Conservation (phyloP, 2,797 vertebrate species). For the Lagorchestes hirsutus region DNA sequence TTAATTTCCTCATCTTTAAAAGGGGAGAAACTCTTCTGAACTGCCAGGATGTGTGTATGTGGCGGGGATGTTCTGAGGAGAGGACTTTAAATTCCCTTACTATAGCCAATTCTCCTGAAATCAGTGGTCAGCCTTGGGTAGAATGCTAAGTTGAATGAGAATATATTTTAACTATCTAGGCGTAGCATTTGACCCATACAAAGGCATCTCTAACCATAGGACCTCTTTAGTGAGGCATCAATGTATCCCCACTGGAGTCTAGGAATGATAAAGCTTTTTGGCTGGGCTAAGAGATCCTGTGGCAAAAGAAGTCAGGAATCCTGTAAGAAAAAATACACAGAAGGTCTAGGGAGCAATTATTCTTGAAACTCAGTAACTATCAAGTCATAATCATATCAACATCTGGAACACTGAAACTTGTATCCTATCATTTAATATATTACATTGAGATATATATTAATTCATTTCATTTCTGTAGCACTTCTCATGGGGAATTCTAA, state of each 20-base stretch:
- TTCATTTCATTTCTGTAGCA: background rate
- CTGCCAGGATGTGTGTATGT: background rate
- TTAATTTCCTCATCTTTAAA: background rate
- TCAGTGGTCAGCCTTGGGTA: accelerated
- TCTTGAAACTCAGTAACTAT: constrained; percentile 58
- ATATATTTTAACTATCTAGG: background rate
- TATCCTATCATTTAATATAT: background rate
- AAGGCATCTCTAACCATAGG: background rate
- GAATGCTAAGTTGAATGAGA: background rate
- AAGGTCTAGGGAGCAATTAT: constrained; percentile 25
- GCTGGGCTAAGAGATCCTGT: background rate
- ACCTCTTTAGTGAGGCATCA: constrained; percentile 38
- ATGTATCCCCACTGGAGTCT: constrained; percentile 14
- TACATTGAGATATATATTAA: background rate
- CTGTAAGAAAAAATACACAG: constrained; percentile 8
- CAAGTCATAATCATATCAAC: constrained; percentile 60
- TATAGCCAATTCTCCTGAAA: background rate
- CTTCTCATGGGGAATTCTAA: accelerated
- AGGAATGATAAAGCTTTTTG: constrained; percentile 39
- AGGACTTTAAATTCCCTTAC: accelerated
- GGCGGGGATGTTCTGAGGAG: background rate
- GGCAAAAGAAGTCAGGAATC: constrained; percentile 1
- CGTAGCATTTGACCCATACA: constrained; percentile 40
- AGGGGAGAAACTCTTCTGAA: accelerated
- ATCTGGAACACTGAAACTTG: constrained; percentile 60